Base-by-base conservation (phyloP, 2,113 vertebrate species). In the Microtus pennsylvanicus region DNA sequence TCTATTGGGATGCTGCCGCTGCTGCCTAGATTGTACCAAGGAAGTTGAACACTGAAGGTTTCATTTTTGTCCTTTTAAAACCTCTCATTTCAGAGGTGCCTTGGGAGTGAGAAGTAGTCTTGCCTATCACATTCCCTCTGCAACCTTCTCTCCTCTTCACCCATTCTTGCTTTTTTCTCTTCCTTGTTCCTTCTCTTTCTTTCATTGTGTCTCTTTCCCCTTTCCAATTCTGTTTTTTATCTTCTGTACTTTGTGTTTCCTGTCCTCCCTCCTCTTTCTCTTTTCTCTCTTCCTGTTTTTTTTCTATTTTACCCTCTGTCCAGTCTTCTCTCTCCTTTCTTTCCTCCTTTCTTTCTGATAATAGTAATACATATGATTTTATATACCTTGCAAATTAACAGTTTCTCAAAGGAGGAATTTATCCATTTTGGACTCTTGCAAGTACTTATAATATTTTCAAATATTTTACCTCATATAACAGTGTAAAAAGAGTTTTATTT, bases 31-130 rank as follows among this genome's bases (percentile, higher is more conserved):
- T 42, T 95, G 69, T 80, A 5, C 42, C 86, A 74, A 74, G 90
- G 22, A 86, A 90, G 82, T 45, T 21, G 45, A 94, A 89, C 52
- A 77, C 67, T 89, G 65, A 38, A 63, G 52, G 1, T 89, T 92
- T 89, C 30, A 92, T 78, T 96, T 90, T 61, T 81, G 1, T 70
- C 89, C 21, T 95, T 94, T 87, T 47, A 63, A 78, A 80, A 88
- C 1, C 13, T 4, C 70, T 69, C 77, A 90, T 92, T 85, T 97
- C 72, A 80, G 47, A 93, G 83, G 33, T 58, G 70, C 67, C 91
- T 4, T 87, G 22, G 45, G 47, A 52, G 11, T 87, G 42, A 50
- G 42, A n/a, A 16, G 45, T 22, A 8, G 12, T 87, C 11, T 52
- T 1, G 3, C 42, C 63, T 63, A 5, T 28, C 11, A 5, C 42